phyloP scores from a whole-genome alignment of 2,888 invertebrate species.

The Raillietiella orientalis region DNA sequence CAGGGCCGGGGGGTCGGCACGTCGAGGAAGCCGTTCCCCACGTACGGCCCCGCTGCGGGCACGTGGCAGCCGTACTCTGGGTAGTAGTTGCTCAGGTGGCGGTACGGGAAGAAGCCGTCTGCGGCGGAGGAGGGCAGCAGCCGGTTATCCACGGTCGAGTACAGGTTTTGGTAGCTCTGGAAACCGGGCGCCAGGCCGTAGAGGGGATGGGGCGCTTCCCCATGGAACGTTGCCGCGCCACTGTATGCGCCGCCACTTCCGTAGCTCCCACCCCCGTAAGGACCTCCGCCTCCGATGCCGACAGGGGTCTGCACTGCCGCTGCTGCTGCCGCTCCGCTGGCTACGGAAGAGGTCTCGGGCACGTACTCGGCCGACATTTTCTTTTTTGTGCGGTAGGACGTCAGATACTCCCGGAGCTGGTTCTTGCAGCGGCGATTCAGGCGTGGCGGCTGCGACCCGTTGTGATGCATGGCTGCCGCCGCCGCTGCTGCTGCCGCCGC shows the following conservation, averaged over 20 bases:
- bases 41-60: conserved; percentile 22
- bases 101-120: conserved; percentile 63
- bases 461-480: conserved; percentile 7
- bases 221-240: conserved; percentile 19
- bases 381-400: conserved; percentile 58
- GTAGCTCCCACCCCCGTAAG: conserved; percentile 4
- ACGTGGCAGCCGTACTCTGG: conserved; percentile 22
- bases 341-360: conserved; percentile 3
- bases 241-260: conserved; percentile 21
- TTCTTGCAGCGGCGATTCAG: conserved; percentile 73
- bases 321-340: too few species aligned
- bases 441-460: conserved; percentile 20
- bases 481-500: conserved; percentile 10
- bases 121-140: conserved; percentile 29
- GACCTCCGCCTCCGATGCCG: conserved; percentile 5
- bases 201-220: conserved; percentile 21
- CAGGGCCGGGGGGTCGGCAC: too few species aligned
- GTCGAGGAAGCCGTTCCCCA: conserved; percentile 40
- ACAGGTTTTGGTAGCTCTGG: conserved; percentile 25
- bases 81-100: conserved; percentile 50
- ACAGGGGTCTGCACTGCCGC: too few species aligned
- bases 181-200: conserved; percentile 23
- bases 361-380: conserved; percentile 14
- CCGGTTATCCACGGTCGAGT: conserved; percentile 23
- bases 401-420: conserved; percentile 63